Evolutionary conservation across 2,888 invertebrate genomes (phyloP), one percentile per base, ranked within the genome.

Genomic region (Harpalus rubripes): DNA sequence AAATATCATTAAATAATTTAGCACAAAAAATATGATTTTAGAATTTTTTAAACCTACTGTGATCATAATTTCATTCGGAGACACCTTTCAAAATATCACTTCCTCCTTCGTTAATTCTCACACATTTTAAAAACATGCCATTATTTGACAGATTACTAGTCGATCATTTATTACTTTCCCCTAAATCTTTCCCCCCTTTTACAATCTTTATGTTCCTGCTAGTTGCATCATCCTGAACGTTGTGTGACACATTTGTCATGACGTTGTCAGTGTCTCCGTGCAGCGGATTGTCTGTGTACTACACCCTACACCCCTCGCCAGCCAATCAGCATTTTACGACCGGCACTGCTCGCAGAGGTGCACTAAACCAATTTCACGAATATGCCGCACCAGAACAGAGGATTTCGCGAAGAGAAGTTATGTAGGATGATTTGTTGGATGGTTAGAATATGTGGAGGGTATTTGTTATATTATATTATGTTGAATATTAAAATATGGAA

Each of bases 261-360:
- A 87, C 88, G 76, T 39, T 78, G 59, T 58, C 63, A 56, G 78
- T 74, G 15, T 74, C 68, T 74, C 41, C 72, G 18, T 41, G 72
- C 72, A 74, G 15, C 72, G 41, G 41, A 44, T 52, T 10, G 1
- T 39, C 39, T 68, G 26, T 15, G 88, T 87, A 87, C 88, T 88
- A 26, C 68, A 18, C 68, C 68, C 88, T 88, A 26, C 68, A 18
- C 68, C 68, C 63, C 68, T 15, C 39, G 89, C 89, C 90, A 88
- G 52, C 89, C 90, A 90, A 90, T 90, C 90, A 90, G 89, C 90
- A 89, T 90, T 90, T 90, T 90, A 90, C 90, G 90, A 89, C 88
- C 88, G 87, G 86, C 89, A 89, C 89, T 88, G 88, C 89, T 88
- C 90, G 88, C 90, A 85, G 86, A 90, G 89, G 90, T 88, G 88